Evolutionary conservation across 2,113 vertebrate species (phyloP).

Genomic region (Lagopus leucura): DNA sequence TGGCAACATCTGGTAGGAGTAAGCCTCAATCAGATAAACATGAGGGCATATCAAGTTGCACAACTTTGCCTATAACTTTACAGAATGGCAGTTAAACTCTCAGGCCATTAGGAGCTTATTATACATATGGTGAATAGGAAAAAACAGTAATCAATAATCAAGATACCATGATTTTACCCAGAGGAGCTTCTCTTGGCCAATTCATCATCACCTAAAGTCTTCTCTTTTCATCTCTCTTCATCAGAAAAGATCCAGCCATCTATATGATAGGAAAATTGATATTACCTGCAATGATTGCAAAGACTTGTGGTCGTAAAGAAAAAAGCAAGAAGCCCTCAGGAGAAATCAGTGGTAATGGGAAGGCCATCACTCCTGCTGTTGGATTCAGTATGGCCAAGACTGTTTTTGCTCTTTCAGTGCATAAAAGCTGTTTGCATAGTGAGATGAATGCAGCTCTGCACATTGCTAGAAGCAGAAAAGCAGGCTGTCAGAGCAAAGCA

Average conservation of each 20-base stretch:
- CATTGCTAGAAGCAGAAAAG: fast-evolving
- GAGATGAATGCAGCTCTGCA: not conserved
- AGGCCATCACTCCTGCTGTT: not conserved
- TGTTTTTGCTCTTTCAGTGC: not conserved
- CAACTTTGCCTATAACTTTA: not conserved
- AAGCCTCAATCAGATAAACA: not conserved
- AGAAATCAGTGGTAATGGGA: not conserved
- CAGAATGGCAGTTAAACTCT: not conserved
- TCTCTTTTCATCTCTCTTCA: not conserved
- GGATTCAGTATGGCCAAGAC: not conserved
- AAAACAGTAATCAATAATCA: not conserved
- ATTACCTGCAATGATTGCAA: not conserved
- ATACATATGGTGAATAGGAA: not conserved
- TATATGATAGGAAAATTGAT: not conserved
- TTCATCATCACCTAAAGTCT: not conserved
- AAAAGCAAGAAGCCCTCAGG: not conserved
- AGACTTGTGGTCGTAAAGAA: not conserved
- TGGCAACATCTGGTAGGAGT: not conserved
- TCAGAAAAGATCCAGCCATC: not conserved
- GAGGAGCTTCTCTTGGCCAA: not conserved
- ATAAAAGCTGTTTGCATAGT: not conserved
- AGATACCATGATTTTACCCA: not conserved
- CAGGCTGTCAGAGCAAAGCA: not conserved
- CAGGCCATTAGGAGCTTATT: not conserved
- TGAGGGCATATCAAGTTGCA: not conserved